These are phyloP conservation scores for Dipodomys ordii DNA, from an alignment of 2,113 vertebrate species.

Conservation along the genomic window DNA sequence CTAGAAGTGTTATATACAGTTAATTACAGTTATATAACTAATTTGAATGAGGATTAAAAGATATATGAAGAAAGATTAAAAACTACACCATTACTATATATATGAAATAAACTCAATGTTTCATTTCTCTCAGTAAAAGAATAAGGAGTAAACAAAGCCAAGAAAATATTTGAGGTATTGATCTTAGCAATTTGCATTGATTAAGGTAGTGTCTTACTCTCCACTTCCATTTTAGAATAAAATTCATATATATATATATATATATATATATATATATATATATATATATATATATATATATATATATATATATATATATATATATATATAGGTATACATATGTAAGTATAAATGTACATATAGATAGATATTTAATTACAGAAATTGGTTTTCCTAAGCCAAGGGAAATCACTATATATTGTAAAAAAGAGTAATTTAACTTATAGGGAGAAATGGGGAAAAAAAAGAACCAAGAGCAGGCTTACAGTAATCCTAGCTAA, in stretches of 20 bases:
- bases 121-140: background rate
- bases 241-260: background rate
- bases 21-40: too few species aligned
- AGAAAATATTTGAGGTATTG: background rate
- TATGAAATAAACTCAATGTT: background rate
- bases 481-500: too few species aligned
- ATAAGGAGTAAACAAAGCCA: background rate
- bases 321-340: too few species aligned
- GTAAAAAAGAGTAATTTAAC: background rate
- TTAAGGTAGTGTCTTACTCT: background rate
- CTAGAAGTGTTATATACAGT: background rate
- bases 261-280: too few species aligned
- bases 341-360: too few species aligned
- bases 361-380: background rate
- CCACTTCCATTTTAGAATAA: background rate
- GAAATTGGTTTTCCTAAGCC: background rate
- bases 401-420: background rate
- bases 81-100: background rate
- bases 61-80: background rate
- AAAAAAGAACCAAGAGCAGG: too few species aligned
- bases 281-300: too few species aligned
- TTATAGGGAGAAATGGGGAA: background rate
- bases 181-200: too few species aligned
- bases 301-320: too few species aligned
- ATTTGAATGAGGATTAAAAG: background rate